Base-by-base conservation (phyloP, 2,888 invertebrate species). In the Chouioia cunea region DNA sequence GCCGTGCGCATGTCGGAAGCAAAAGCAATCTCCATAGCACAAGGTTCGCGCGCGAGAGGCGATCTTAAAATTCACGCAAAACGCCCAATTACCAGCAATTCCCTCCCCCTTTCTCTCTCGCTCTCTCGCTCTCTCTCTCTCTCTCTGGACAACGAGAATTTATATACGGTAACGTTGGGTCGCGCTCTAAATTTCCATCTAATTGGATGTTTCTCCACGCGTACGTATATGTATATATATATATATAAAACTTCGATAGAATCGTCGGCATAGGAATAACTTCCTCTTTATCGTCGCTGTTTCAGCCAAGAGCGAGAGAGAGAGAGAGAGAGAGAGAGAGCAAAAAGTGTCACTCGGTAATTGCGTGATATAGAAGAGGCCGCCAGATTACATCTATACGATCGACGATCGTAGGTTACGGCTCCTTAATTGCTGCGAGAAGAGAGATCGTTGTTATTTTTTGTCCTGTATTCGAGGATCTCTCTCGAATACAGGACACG, bases 141-240 rank as follows among this genome's bases (percentile, higher is more conserved):
- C 20, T 73, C 70, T 73, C 60, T 74, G 72, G 71, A 75, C 36
- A 36, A 36, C 1, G 36, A 36, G 36, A 36, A 36, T 36, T 36
- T 36, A 36, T 36, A 36, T 36, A 10, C 27, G 27, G 27, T 2
- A 6, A 2, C 27, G 6, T 27, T 23, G 12, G 27, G 16, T n/a
- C 59, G 20, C 56, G 56, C 68, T 72, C 65, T 69, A 69, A 72
- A 72, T 72, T 68, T 56, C 68, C 65, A 18, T 70, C 73, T 70
- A 73, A 73, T 73, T 73, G 73, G 70, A 70, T 63, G 70, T 63
- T 73, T 44, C 57, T 23, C 43, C 44, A 6, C 18, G 44, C 16
- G 10, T 36, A n/a, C n/a, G n/a, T n/a, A n/a, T n/a, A n/a, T n/a
- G n/a, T n/a, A n/a, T n/a, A n/a, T n/a, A n/a, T n/a, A n/a, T n/a